Evolutionary conservation across 2,888 invertebrate species (phyloP), one percentile per base, ranked within the genome.

Genomic region (Callyntrura guangdongensis): DNA sequence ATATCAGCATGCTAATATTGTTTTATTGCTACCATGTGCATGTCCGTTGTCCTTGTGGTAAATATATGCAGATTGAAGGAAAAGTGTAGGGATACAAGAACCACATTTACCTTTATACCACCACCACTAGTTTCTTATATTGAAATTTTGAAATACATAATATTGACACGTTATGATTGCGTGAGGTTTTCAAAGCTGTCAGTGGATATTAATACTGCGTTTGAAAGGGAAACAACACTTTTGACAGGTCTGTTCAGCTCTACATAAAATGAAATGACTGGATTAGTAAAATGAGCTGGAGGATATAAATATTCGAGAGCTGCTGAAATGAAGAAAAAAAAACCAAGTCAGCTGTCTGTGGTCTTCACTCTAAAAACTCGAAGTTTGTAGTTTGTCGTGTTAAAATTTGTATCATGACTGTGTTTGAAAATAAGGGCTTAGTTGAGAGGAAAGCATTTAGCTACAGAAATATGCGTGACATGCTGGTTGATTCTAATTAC

Each of bases 241-340:
- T 74, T 86, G 86, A 86, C 86, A 74, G 74, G 74, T 27, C 20
- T 20, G 49, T 20, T 53, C 1, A 77, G 67, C 53, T 53, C 1
- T 27, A 59, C 77, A 77, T 86, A 8, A 67, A 53, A 25, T 17
- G 53, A 77, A 86, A 79, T 79, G 79, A 67, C 64, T 86, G 86
- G 86, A 86, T 86, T 86, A 86, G 79, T 86, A 86, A 86, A 86
- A 64, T 74, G 86, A 86, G 74, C 79, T 59, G 56, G 81, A 59
- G 81, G 72, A 45, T 67, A 67, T 12, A n/a, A n/a, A 4, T 56
- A n/a, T 56, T 56, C 3, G n/a, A 12, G 14, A 6, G 12, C 25
- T 12, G 81, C 14, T 49, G 56, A 49, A 14, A 11, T 27, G 22
- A 49, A n/a, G n/a, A n/a, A 36, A 64, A 64, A 3, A 8, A 74